A percentile compares a stretch with the other conserved stretches of the same genome.
phyloP scores from a whole-genome alignment of 2,113 vertebrate genomes.

The Macaca nemestrina region DNA sequence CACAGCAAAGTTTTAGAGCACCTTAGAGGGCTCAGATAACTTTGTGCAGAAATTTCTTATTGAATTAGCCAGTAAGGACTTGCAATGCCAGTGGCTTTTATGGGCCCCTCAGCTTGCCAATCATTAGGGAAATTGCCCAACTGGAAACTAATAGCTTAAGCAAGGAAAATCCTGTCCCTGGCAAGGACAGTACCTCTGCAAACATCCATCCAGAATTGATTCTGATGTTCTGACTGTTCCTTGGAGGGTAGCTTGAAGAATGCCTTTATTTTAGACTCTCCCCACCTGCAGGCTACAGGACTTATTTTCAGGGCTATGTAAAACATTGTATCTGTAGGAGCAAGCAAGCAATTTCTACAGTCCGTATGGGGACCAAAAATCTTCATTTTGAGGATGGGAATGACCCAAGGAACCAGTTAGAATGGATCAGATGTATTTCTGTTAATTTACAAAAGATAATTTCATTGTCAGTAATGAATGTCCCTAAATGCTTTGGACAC shows the following conservation, averaged over 20 bases:
- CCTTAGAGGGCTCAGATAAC: not conserved
- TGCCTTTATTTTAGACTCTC: not conserved
- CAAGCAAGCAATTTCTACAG: not conserved
- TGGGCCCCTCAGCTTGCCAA: not conserved
- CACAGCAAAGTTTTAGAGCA: not conserved
- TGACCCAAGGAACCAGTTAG: not conserved
- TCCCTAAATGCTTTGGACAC: not conserved
- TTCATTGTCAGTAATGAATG: not conserved
- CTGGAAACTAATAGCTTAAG: not conserved
- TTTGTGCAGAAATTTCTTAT: not conserved
- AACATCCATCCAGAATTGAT: not conserved
- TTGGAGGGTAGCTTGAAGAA: not conserved
- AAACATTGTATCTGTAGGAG: not conserved
- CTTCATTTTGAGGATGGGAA: not conserved
- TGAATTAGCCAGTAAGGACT: not conserved
- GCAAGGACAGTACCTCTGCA: not conserved
- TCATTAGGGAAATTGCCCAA: not conserved
- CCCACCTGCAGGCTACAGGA: not conserved
- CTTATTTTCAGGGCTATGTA: not conserved
- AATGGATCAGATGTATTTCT: not conserved
- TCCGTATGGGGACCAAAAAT: not conserved
- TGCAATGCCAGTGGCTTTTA: not conserved
- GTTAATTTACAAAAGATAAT: not conserved
- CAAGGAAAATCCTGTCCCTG: not conserved
- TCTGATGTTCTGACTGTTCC: not conserved